Evolutionary conservation across 1,140 invertebrate genomes (phyloP).

Genomic region (Diabrotica undecimpunctata): DNA sequence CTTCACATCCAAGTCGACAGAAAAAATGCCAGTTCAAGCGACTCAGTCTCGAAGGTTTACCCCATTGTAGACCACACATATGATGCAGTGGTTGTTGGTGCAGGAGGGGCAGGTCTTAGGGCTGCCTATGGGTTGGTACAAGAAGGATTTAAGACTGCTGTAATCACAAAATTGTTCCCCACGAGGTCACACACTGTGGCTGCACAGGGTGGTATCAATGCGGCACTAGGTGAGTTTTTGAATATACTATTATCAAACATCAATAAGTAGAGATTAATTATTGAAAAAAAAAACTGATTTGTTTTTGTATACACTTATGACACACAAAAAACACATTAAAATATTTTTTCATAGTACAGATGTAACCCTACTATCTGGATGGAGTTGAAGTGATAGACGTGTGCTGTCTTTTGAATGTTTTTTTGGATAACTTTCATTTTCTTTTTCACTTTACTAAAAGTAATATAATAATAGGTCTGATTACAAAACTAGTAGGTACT

Average conservation of each 20-base stretch:
- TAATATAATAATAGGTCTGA: no score
- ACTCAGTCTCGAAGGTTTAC: slow-evolving; percentile 50
- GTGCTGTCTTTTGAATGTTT: no score
- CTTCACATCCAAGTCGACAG: slow-evolving; percentile 33
- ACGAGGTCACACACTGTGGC: slow-evolving; percentile 90
- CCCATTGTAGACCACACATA: slow-evolving; percentile 82
- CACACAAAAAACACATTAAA: no score
- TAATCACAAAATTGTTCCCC: slow-evolving; percentile 92
- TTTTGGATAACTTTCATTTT: no score
- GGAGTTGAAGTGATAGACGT: no score
- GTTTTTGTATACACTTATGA: no score
- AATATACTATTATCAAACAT: neutral
- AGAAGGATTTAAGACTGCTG: slow-evolving; percentile 86
- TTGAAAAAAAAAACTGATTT: no score
- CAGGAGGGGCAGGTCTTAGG: slow-evolving; percentile 86
- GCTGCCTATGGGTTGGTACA: slow-evolving; percentile 88
- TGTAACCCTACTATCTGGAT: no score
- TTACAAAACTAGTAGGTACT: no score
- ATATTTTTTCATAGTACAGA: no score
- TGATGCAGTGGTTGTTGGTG: slow-evolving; percentile 91
- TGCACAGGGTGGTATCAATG: slow-evolving; percentile 91
- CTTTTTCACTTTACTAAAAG: no score
- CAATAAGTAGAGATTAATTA: neutral
- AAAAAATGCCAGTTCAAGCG: slow-evolving; percentile 28
- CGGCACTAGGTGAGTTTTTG: slow-evolving; percentile 56